These are phyloP conservation scores for Sebastes itinus DNA, from an alignment of 2,797 vertebrate species.

Conservation along the genomic window DNA sequence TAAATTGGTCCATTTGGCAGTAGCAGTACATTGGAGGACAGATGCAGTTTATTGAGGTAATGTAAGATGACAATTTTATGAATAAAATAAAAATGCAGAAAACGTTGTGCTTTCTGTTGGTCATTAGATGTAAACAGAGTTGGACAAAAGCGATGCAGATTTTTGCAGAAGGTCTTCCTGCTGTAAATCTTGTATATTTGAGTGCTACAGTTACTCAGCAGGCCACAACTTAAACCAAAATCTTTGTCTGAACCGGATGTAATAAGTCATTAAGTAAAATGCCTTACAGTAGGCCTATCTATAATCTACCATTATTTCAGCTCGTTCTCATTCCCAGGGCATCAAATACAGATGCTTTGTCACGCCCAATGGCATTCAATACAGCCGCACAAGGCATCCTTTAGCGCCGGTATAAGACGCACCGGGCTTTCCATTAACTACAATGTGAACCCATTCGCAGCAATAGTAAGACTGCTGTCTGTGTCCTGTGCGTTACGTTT, in stretches of 20 bases:
- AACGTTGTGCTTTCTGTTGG: not conserved
- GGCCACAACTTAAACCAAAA: slow-evolving; percentile 1
- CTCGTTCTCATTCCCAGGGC: not conserved
- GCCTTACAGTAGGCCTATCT: not conserved
- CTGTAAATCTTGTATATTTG: not conserved
- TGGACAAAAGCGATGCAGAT: not conserved
- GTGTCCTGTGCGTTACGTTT: too few species aligned
- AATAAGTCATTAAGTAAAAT: not conserved
- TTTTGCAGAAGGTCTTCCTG: not conserved
- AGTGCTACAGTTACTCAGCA: not conserved
- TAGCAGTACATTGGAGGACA: not conserved
- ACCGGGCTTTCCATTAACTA: too few species aligned
- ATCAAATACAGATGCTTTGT: too few species aligned
- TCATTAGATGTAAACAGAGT: not conserved
- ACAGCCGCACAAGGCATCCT: too few species aligned
- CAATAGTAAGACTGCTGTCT: too few species aligned
- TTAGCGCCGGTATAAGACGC: too few species aligned
- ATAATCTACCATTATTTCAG: not conserved
- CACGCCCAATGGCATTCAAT: too few species aligned
- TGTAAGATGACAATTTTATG: not conserved
- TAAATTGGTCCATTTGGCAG: not conserved
- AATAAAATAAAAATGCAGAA: not conserved
- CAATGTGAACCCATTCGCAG: too few species aligned
- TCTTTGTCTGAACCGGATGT: not conserved
- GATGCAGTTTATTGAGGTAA: not conserved